These are phyloP conservation scores for Rhinoptilus africanus DNA, from an alignment of 2,113 vertebrate genomes.

Conservation along the genomic window DNA sequence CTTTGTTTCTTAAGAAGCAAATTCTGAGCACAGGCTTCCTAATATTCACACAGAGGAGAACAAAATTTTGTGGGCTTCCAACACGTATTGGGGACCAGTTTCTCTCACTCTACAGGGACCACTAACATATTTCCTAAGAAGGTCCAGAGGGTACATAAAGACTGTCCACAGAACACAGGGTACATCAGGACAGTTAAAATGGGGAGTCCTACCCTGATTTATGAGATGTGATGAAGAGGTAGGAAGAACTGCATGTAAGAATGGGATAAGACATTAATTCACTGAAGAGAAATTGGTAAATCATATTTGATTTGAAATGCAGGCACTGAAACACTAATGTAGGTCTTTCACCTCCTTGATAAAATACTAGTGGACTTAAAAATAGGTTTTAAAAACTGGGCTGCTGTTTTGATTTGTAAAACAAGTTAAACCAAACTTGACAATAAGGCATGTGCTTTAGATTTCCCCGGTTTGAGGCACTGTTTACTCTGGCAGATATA, in stretches of 20 bases:
- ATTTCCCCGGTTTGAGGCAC: constrained; percentile 72
- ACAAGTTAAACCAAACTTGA: constrained; percentile 75
- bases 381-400: constrained; percentile 64
- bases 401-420: constrained; percentile 73
- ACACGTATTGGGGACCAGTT: not conserved
- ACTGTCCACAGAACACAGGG: rapidly evolving
- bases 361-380: constrained; percentile 61
- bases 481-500: constrained; percentile 75
- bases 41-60: not conserved
- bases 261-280: not conserved
- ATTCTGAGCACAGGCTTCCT: not conserved
- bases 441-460: constrained; percentile 76
- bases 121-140: not conserved
- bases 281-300: not conserved
- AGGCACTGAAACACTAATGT: not conserved
- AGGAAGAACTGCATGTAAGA: not conserved
- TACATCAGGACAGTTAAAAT: not conserved
- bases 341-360: constrained; percentile 41
- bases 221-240: not conserved
- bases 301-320: constrained; percentile 17
- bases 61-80: not conserved
- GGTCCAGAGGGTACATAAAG: not conserved
- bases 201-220: not conserved
- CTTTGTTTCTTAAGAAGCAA: not conserved
- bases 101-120: not conserved